Evolutionary conservation across 1,140 invertebrate genomes (phyloP).

Genomic region (Drosophila takahashii): DNA sequence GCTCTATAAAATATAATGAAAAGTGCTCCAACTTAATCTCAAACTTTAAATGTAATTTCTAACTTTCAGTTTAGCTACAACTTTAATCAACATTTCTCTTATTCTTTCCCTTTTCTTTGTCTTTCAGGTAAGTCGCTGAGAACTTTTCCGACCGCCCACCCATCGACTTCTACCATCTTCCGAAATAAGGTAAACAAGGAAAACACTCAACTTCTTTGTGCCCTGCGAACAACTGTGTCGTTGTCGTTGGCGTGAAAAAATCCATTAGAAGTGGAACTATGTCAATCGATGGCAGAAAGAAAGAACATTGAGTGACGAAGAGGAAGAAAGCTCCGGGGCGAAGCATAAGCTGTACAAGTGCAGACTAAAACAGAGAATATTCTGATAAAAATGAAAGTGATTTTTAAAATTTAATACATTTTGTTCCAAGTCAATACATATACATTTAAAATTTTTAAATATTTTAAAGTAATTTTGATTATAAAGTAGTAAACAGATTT

Average conservation of each 20-base stretch:
- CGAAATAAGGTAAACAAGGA: conserved; percentile 49
- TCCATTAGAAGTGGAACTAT: conserved; percentile 80
- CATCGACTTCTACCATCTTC: conserved; percentile 32
- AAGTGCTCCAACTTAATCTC: conserved; percentile 23
- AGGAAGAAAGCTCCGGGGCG: conserved; percentile 15
- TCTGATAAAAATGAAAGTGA: neutral
- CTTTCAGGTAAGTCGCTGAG: conserved; percentile 65
- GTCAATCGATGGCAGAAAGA: conserved; percentile 75
- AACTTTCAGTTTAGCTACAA: conserved; percentile 39
- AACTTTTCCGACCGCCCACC: conserved; percentile 43
- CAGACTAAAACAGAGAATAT: conserved; percentile 8
- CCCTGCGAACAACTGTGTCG: conserved; percentile 66
- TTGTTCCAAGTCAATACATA: no score
- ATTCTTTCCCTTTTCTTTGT: conserved; percentile 38
- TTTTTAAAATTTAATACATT: no score
- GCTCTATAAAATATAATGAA: neutral
- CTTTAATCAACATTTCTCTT: conserved; percentile 49
- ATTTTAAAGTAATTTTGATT: no score
- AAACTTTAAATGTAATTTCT: conserved; percentile 73
- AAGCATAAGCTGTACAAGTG: conserved; percentile 18
- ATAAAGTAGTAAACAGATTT: no score
- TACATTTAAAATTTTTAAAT: no score
- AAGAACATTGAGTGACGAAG: conserved; percentile 52
- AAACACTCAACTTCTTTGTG: conserved; percentile 53
- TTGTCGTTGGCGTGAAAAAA: conserved; percentile 75